phyloP scores from a whole-genome alignment of 2,113 vertebrate species.

The Telmatochromis sp. region DNA sequence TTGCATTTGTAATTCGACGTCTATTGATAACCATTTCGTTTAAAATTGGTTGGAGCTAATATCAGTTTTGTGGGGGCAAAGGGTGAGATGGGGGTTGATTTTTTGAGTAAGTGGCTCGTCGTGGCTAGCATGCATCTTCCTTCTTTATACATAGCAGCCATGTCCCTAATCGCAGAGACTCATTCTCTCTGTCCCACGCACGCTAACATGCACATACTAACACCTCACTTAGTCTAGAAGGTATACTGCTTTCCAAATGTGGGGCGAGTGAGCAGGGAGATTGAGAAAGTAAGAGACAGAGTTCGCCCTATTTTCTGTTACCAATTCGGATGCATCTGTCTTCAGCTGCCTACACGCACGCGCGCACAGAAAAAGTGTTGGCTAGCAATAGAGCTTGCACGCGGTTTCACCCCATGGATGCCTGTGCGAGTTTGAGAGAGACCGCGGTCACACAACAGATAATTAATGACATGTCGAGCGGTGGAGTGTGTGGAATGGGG shows the following conservation, averaged over 20 bases:
- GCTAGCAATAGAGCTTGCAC: neutral
- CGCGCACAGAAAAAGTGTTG: slow-evolving; percentile 35
- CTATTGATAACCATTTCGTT: neutral
- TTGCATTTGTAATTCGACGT: neutral
- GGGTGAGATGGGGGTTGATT: neutral
- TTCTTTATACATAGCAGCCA: slow-evolving; percentile 71
- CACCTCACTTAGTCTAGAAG: neutral
- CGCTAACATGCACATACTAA: neutral
- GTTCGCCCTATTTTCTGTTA: slow-evolving; percentile 30
- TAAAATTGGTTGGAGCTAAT: neutral
- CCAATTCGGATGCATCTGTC: slow-evolving; percentile 57
- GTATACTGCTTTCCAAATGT: slow-evolving; percentile 24
- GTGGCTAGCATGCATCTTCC: slow-evolving; percentile 65
- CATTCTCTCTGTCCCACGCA: slow-evolving; percentile 20
- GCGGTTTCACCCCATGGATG: slow-evolving; percentile 44
- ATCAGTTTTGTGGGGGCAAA: neutral
- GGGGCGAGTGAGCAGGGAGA: neutral
- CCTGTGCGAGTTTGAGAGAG: slow-evolving; percentile 13
- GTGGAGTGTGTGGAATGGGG: slow-evolving; percentile 42
- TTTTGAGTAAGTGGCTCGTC: slow-evolving; percentile 70
- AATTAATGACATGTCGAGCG: slow-evolving; percentile 70
- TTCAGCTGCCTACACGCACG: slow-evolving; percentile 9
- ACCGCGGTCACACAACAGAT: slow-evolving; percentile 67
- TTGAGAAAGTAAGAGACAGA: neutral
- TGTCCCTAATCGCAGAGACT: slow-evolving; percentile 68